Conservation (phyloP, 2,113 vertebrate genomes). For the Calidris pugnax region DNA sequence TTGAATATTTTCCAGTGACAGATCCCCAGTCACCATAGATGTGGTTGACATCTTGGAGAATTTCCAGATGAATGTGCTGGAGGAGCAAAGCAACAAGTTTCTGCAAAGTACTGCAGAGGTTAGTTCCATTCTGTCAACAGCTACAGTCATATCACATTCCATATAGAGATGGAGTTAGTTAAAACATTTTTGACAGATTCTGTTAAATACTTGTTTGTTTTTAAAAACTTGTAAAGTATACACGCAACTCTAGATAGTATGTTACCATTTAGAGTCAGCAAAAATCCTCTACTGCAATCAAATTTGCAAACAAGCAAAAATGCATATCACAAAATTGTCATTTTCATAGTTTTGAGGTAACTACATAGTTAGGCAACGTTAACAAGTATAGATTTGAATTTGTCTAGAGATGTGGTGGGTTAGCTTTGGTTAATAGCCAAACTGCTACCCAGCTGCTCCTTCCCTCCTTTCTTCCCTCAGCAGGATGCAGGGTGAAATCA, state of each 20-base stretch:
- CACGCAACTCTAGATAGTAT: background rate
- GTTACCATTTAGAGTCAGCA: background rate
- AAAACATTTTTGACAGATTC: background rate
- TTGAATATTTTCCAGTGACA: conserved; percentile 14
- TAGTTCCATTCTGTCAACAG: background rate
- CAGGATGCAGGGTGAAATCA: background rate
- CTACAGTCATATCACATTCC: background rate
- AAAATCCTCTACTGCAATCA: background rate
- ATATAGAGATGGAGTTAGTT: background rate
- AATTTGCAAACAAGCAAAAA: background rate
- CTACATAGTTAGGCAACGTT: background rate
- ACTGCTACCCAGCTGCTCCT: background rate
- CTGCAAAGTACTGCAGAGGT: background rate
- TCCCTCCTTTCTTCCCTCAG: background rate
- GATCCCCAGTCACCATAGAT: background rate
- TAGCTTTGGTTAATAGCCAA: background rate
- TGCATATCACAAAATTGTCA: background rate
- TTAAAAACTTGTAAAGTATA: background rate
- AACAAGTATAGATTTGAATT: background rate
- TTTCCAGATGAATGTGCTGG: background rate
- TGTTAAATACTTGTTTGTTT: background rate
- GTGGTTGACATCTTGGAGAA: conserved; percentile 2
- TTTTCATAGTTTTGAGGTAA: background rate
- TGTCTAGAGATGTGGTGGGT: background rate
- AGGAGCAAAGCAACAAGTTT: background rate